Conservation (phyloP, 2,113 vertebrate genomes). For the Planiliza haematocheilus region DNA sequence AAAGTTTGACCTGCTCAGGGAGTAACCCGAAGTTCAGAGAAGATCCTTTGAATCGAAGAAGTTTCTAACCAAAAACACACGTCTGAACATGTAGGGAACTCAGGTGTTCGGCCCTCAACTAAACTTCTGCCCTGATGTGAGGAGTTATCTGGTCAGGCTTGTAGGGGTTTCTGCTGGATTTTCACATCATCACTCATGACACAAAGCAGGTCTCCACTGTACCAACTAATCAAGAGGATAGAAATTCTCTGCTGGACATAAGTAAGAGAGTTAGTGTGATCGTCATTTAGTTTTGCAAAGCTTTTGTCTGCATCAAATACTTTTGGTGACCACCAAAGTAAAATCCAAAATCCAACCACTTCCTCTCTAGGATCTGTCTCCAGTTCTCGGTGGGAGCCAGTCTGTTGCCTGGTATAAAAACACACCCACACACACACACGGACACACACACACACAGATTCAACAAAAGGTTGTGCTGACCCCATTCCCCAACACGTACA, state of each 20-base stretch:
- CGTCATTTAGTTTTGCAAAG: no score
- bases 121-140: background rate
- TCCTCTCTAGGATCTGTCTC: conserved; percentile 28
- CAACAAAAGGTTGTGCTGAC: conserved; percentile 39
- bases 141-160: no score
- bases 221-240: no score
- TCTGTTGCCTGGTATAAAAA: conserved; percentile 31
- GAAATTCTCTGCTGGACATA: no score
- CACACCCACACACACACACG: conserved; percentile 21
- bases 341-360: background rate
- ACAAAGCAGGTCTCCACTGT: no score
- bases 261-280: no score
- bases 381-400: conserved; percentile 39
- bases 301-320: no score
- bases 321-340: background rate
- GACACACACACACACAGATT: conserved; percentile 20
- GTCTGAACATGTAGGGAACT: background rate
- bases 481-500: conserved; percentile 8
- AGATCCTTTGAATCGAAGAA: background rate
- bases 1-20: conserved; percentile 13
- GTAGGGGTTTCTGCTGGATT: no score
- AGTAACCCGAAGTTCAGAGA: background rate
- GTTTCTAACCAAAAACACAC: conserved; percentile 29
- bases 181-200: no score
- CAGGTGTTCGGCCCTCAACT: conserved; percentile 11